Percentiles rank a stretch among this genome's conserved stretches.
Conservation (phyloP, 2,797 vertebrate species). For the Gymnothorax javanicus region DNA sequence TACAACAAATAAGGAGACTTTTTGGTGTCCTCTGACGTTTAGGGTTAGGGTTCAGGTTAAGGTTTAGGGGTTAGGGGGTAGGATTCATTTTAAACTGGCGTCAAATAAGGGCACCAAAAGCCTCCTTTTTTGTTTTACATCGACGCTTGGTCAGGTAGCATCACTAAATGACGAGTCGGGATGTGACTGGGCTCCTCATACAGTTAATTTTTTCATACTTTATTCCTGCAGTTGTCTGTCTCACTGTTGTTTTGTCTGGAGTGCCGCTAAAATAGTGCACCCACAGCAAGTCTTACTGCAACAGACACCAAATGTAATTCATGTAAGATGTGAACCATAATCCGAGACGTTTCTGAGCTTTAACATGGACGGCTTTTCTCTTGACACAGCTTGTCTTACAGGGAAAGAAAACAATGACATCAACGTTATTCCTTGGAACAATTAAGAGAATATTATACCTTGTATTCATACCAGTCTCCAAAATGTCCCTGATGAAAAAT, state of each 20-base stretch:
- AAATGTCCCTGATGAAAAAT: not conserved
- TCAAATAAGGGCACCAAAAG: too few species aligned
- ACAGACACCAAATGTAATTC: not conserved
- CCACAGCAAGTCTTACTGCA: not conserved
- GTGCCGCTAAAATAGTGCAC: not conserved
- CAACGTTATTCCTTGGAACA: not conserved
- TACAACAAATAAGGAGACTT: too few species aligned
- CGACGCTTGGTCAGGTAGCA: too few species aligned
- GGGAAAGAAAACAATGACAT: not conserved
- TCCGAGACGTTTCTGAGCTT: not conserved
- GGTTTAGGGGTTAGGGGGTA: too few species aligned
- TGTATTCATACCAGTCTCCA: not conserved
- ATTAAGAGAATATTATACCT: not conserved
- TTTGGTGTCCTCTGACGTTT: too few species aligned
- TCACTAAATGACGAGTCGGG: too few species aligned
- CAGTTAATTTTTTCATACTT: not conserved
- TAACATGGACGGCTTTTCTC: not conserved
- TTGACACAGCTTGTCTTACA: not conserved
- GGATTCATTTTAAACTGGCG: too few species aligned
- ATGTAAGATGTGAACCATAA: not conserved
- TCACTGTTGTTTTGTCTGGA: not conserved
- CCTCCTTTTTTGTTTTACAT: too few species aligned
- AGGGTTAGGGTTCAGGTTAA: too few species aligned
- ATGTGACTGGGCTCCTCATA: too few species aligned
- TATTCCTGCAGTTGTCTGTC: not conserved